phyloP scores from a whole-genome alignment of 2,113 vertebrate species.

The Tupaia chinensis region DNA sequence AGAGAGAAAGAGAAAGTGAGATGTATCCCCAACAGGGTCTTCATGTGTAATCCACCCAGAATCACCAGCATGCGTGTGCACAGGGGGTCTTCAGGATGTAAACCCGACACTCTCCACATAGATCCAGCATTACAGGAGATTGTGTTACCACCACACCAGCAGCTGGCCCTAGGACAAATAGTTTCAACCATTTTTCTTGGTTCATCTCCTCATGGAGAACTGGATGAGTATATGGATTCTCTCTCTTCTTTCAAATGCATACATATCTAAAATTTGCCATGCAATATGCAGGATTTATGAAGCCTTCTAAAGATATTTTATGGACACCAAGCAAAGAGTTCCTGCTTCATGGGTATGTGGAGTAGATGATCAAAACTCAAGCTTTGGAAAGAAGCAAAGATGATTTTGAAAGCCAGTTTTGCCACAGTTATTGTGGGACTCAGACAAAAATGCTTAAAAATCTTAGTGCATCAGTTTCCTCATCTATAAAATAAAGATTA shows the following conservation, averaged over 20 bases:
- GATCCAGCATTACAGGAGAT: too few relatives aligned
- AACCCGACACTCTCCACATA: too few relatives aligned
- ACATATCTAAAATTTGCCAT: neutral
- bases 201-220: neutral
- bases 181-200: neutral
- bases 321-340: neutral
- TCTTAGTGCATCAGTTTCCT: neutral
- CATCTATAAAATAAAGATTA: slow-evolving; percentile 30
- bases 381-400: neutral
- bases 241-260: neutral
- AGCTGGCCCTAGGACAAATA: too few relatives aligned
- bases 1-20: too few relatives aligned
- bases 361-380: neutral
- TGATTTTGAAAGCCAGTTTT: neutral
- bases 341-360: neutral
- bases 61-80: too few relatives aligned
- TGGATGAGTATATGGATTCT: neutral
- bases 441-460: slow-evolving; percentile 27
- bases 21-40: too few relatives aligned
- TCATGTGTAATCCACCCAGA: too few relatives aligned
- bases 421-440: slow-evolving; percentile 58
- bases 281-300: neutral
- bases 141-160: too few relatives aligned
- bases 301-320: neutral
- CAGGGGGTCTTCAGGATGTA: too few relatives aligned